phyloP scores from a whole-genome alignment of 1,140 invertebrate genomes.

The Nixonia krombeini region DNA sequence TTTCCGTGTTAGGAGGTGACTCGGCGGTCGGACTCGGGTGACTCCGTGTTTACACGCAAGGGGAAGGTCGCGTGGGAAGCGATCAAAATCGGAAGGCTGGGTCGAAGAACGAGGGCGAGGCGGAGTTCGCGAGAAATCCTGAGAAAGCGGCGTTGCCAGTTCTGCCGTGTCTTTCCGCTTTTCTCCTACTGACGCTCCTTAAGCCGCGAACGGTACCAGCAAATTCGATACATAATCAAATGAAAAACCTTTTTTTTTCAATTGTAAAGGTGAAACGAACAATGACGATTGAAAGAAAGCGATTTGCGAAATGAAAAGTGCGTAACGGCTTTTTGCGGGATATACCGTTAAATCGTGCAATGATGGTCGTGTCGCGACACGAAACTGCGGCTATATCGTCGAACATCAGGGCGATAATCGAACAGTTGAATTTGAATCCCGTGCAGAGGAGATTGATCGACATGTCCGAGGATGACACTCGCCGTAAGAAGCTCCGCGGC shows the following conservation, averaged over 20 bases:
- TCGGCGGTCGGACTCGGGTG: conserved; percentile 15
- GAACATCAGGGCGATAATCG: conserved; percentile 69
- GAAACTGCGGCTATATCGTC: conserved; percentile 66
- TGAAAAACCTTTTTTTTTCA: too few species aligned
- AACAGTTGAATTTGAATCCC: conserved; percentile 66
- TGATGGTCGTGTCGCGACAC: too few species aligned
- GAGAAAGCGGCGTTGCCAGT: conserved; percentile 45
- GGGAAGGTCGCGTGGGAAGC: conserved; percentile 61
- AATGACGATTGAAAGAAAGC: too few species aligned
- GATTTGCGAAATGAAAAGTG: too few species aligned
- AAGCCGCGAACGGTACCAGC: too few species aligned
- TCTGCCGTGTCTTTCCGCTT: conserved; percentile 12
- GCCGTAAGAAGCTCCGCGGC: conserved; percentile 37
- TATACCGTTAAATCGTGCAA: too few species aligned
- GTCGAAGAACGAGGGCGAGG: conserved; percentile 47
- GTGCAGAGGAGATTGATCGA: conserved; percentile 59
- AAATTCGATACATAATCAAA: too few species aligned
- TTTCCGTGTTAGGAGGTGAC: conserved; percentile 29
- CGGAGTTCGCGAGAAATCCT: conserved; percentile 51
- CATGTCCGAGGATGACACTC: conserved; percentile 30
- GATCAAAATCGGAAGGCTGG: conserved; percentile 49
- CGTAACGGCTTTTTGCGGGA: too few species aligned
- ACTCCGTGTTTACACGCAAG: conserved; percentile 24
- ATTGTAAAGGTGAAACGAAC: too few species aligned
- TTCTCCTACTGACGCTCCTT: too few species aligned